Conservation (phyloP, 23 tunicate species). For the Halocynthia aurantium region DNA sequence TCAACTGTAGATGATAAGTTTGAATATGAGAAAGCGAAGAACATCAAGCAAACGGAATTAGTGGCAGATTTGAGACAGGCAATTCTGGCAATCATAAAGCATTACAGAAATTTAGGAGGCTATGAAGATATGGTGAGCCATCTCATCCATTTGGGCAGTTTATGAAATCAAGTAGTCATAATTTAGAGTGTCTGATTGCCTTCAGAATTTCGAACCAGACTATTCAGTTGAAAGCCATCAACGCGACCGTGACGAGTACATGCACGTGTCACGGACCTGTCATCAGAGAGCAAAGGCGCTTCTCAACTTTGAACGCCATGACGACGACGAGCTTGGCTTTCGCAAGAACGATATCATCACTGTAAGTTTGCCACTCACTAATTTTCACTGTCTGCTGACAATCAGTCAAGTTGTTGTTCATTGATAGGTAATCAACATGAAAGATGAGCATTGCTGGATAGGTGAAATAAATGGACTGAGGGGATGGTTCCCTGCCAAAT, state of each 20-base stretch:
- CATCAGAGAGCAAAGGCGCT: slow-evolving; percentile 75
- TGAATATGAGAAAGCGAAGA: slow-evolving; percentile 85
- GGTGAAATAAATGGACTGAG: slow-evolving; percentile 74
- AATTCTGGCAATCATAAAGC: slow-evolving; percentile 43
- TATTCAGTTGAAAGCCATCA: slow-evolving; percentile 75
- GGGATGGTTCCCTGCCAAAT: slow-evolving; percentile 96
- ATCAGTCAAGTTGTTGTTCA: background rate
- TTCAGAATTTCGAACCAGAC: slow-evolving; percentile 40
- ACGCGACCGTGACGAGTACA: slow-evolving; percentile 71
- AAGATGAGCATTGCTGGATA: slow-evolving; percentile 92
- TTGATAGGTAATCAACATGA: slow-evolving; percentile 58
- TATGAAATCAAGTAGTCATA: background rate
- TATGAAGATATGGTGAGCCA: slow-evolving; percentile 17
- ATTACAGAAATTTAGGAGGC: slow-evolving; percentile 41
- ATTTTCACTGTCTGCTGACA: background rate
- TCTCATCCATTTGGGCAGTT: background rate
- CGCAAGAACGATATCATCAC: slow-evolving; percentile 77
- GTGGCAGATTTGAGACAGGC: slow-evolving; percentile 62
- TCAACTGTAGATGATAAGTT: slow-evolving; percentile 60
- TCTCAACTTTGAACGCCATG: slow-evolving; percentile 66
- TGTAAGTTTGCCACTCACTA: slow-evolving; percentile 11
- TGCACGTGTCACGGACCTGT: slow-evolving; percentile 43
- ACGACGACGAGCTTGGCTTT: slow-evolving; percentile 84
- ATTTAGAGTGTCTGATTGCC: background rate
- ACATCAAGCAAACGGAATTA: slow-evolving; percentile 86